Evolutionary conservation across 2,888 invertebrate species (phyloP).

Genomic region (Schizotus pectinicornis): DNA sequence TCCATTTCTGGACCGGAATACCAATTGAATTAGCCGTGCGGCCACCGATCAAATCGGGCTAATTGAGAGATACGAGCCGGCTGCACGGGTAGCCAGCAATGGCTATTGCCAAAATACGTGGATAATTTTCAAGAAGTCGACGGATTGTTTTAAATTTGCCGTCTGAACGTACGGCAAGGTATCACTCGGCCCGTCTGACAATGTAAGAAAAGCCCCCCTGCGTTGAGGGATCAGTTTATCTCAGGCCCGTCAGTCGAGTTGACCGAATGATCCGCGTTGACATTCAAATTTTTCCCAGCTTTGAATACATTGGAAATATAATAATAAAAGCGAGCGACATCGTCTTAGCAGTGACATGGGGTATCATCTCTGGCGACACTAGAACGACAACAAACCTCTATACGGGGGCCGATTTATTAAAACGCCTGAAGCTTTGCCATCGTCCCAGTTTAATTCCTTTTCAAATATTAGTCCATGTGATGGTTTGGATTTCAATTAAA

Average conservation of each 20-base stretch:
- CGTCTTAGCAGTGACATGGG: constrained; percentile 49
- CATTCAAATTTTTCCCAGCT: constrained; percentile 60
- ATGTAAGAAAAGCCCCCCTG: constrained; percentile 34
- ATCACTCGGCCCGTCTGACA: constrained; percentile 40
- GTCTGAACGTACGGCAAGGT: too few relatives aligned
- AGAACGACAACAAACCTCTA: neutral
- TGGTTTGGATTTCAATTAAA: too few relatives aligned
- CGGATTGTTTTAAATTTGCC: too few relatives aligned
- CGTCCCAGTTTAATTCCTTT: too few relatives aligned
- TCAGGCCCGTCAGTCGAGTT: constrained; percentile 41
- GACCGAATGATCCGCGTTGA: constrained; percentile 58
- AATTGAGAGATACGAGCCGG: constrained; percentile 47
- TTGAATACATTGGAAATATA: constrained; percentile 54
- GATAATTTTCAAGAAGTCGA: constrained; percentile 2
- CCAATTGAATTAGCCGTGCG: constrained; percentile 44
- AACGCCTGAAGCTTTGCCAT: neutral
- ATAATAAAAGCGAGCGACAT: constrained; percentile 49
- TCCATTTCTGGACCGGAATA: constrained; percentile 36
- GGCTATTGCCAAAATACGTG: constrained; percentile 11
- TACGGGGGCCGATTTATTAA: neutral
- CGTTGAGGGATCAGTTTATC: constrained; percentile 49
- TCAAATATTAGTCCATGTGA: too few relatives aligned
- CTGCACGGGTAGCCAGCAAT: constrained; percentile 24
- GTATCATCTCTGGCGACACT: constrained; percentile 30
- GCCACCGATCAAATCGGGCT: constrained; percentile 45